A percentile compares a stretch with the other conserved stretches of the same genome.
Evolutionary conservation across 2,113 vertebrate species (phyloP).

Genomic region (Anarhynchus alexandrinus): DNA sequence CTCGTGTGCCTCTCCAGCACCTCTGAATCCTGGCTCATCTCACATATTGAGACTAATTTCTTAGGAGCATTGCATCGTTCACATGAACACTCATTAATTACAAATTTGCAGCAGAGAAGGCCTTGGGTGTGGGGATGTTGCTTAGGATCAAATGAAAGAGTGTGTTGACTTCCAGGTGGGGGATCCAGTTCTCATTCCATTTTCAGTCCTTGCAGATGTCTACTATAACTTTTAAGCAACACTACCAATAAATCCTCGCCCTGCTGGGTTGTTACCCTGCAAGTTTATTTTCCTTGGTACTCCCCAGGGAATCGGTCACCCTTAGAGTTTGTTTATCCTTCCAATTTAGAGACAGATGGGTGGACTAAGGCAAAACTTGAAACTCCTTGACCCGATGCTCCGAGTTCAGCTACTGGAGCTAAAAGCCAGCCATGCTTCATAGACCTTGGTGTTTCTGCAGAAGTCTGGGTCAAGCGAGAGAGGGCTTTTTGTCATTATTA

Average conservation of each 20-base stretch:
- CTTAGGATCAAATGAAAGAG: neutral
- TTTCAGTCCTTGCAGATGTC: neutral
- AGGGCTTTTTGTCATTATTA: neutral
- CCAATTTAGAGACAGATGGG: neutral
- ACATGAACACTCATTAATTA: neutral
- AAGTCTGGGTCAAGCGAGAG: neutral
- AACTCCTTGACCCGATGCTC: constrained; percentile 5
- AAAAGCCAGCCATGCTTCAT: neutral
- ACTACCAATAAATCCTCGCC: neutral
- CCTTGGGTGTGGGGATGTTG: neutral
- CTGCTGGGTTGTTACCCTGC: neutral
- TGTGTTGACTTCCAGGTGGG: neutral
- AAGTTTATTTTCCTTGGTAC: constrained; percentile 29
- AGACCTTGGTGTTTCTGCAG: neutral
- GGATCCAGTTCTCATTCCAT: neutral
- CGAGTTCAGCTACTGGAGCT: constrained; percentile 33
- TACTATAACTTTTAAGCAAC: neutral
- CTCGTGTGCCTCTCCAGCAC: neutral
- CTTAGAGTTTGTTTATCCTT: constrained; percentile 30
- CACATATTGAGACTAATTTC: neutral
- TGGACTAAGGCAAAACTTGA: neutral
- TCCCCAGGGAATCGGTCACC: neutral
- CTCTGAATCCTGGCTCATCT: neutral
- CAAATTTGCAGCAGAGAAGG: neutral
- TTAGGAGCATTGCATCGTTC: neutral